Base-by-base conservation (phyloP, 2,113 vertebrate species). In the Phaethon lepturus region DNA sequence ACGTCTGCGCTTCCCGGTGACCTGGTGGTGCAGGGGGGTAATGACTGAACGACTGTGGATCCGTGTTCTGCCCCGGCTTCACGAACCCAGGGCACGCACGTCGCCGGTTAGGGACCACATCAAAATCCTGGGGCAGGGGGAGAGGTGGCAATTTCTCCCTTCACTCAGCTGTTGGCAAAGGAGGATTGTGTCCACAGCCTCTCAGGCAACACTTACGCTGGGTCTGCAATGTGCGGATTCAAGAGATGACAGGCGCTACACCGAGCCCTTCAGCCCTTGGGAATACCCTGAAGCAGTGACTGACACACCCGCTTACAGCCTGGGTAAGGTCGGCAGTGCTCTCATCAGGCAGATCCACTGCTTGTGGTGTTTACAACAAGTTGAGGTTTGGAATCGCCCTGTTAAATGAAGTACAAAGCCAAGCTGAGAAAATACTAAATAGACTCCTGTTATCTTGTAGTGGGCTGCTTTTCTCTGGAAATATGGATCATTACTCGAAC, bases 401-500 rank as follows among this genome's bases (percentile, higher is more conserved):
- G 50, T 76, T 88, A 76, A 93, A 95, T 68, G 29, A 86, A 86
- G 26, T 50, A 56, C 42, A 71, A 60, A 79, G 59, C 15, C 38
- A 80, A 88, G 28, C 31, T 88, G 81, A 63, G 56, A 87, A 96
- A 95, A 89, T 63, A 33, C 42, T 83, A 42, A 86, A 52, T 26
- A 74, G 60, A 55, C 66, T 91, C 26, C 13, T 83, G 38, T 38
- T 8, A 3, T 64, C 79, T 60, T 45, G 15, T n/a, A 81, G 29
- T 24, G 45, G 38, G 24, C 44, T 93, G 28, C 55, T 66, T 85
- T 93, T 82, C 77, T 84, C 2, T 58, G 76, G 72, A 85, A 86
- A 69, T 66, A 63, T 5, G 31, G 26, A 56, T 68, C 71, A 38
- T 52, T 84, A 86, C 11, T 17, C 35, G 79, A 84, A 63, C 13